These are phyloP conservation scores for Luscinia luscinia DNA, from an alignment of 2,797 vertebrate genomes.

Conservation along the genomic window DNA sequence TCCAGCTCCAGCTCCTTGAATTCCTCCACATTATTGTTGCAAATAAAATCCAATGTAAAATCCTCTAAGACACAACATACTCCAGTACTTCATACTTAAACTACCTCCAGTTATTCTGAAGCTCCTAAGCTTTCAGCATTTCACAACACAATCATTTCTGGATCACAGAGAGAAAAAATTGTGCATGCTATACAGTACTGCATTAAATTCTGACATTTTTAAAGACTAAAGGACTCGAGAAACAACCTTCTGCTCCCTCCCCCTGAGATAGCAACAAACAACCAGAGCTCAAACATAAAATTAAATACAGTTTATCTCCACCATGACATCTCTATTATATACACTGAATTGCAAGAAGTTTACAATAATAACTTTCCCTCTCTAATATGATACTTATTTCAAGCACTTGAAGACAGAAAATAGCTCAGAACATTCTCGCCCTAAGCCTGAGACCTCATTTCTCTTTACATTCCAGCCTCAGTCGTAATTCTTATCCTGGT, in stretches of 20 bases:
- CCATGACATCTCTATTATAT: not conserved
- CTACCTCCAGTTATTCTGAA: not conserved
- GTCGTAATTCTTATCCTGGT: not conserved
- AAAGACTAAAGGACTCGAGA: not conserved
- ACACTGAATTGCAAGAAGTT: not conserved
- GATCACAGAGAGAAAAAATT: not conserved
- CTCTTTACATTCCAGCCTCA: conserved; percentile 1
- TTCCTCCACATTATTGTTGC: not conserved
- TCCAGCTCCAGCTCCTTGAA: not conserved
- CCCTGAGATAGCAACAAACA: not conserved
- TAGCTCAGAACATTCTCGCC: conserved; percentile 32
- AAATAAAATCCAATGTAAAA: not conserved
- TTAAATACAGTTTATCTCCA: conserved; percentile 28
- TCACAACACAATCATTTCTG: not conserved
- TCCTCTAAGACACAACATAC: not conserved
- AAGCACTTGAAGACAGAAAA: conserved; percentile 18
- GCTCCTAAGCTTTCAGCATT: not conserved
- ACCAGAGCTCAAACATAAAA: conserved; percentile 1
- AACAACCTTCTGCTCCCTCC: not conserved
- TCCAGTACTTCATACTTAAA: not conserved
- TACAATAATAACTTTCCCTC: conserved; percentile 7
- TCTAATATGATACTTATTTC: not conserved
- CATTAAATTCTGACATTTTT: not conserved
- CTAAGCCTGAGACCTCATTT: not conserved
- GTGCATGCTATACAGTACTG: not conserved